Evolutionary conservation across 2,888 invertebrate genomes (phyloP).

Genomic region (Cremastinae sp.): DNA sequence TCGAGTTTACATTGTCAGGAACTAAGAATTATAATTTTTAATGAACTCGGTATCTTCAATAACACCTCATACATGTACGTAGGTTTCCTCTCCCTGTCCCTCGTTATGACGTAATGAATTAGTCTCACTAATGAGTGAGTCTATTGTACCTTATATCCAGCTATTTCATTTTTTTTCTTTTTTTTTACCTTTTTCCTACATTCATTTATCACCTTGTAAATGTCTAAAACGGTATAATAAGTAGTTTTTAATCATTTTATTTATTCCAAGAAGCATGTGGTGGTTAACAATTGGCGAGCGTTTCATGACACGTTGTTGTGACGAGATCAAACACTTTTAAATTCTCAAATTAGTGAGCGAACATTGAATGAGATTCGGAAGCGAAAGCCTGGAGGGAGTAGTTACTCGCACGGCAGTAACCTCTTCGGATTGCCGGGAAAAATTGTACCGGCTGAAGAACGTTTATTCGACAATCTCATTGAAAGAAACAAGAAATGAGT

Average conservation of each 20-base stretch:
- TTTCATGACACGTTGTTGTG: too few relatives aligned
- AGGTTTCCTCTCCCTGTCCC: neutral
- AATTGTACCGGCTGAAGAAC: neutral
- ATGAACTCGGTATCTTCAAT: constrained; percentile 31
- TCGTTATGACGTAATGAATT: constrained; percentile 26
- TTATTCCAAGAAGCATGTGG: neutral
- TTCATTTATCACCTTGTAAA: too few relatives aligned
- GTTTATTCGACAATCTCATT: too few relatives aligned
- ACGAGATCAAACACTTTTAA: neutral
- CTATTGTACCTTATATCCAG: too few relatives aligned
- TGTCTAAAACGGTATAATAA: neutral
- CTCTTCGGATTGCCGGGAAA: neutral
- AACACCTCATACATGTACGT: constrained; percentile 6
- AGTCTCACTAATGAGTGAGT: constrained; percentile 11
- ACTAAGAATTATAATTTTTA: constrained; percentile 50
- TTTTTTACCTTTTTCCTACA: too few relatives aligned
- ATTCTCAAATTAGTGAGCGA: neutral
- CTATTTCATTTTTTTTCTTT: neutral
- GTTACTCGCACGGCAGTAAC: neutral
- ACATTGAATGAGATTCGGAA: neutral
- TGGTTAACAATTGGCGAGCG: too few relatives aligned
- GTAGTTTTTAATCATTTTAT: neutral
- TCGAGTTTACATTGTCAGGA: constrained; percentile 22
- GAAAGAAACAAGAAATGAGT: too few relatives aligned
- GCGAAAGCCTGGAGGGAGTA: neutral